Conservation (phyloP, 2,888 invertebrate species). For the Platerodrilus igneus region DNA sequence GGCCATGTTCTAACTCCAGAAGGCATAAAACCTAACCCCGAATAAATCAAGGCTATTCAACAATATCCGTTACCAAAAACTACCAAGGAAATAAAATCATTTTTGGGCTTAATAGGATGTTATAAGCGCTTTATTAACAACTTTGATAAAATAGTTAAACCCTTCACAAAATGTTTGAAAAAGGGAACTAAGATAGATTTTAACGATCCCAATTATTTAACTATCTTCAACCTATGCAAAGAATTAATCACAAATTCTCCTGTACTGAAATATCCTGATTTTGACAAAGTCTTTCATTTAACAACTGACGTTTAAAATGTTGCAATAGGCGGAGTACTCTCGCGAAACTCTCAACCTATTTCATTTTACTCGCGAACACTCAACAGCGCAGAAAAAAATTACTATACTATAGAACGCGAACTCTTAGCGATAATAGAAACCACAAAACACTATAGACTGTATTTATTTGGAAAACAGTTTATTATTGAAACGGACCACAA, state of each 20-base stretch:
- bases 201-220: conserved; percentile 7
- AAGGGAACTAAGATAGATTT: conserved; percentile 14
- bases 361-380: conserved; percentile 15
- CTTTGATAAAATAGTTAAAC: conserved; percentile 18
- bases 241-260: conserved; percentile 17
- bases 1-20: conserved; percentile 31
- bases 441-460: conserved; percentile 17
- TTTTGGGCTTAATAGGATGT: conserved; percentile 20
- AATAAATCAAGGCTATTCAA: conserved; percentile 12
- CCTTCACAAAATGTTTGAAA: conserved; percentile 18
- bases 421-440: conserved; percentile 11
- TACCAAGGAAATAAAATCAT: conserved; percentile 20
- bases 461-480: conserved; percentile 11
- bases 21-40: conserved; percentile 23
- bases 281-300: conserved; percentile 16
- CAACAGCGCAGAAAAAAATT: conserved; percentile 15
- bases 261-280: conserved; percentile 23
- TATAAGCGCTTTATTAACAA: conserved; percentile 16
- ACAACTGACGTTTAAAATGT: conserved; percentile 14
- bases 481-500: conserved; percentile 17
- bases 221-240: conserved; percentile 14
- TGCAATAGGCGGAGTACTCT: conserved; percentile 14
- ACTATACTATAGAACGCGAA: conserved; percentile 12
- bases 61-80: conserved; percentile 18
- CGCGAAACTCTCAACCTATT: conserved; percentile 9